Base-by-base conservation (phyloP, 92 coral and sea anemone species). In the Isaurus tuberculatus region DNA sequence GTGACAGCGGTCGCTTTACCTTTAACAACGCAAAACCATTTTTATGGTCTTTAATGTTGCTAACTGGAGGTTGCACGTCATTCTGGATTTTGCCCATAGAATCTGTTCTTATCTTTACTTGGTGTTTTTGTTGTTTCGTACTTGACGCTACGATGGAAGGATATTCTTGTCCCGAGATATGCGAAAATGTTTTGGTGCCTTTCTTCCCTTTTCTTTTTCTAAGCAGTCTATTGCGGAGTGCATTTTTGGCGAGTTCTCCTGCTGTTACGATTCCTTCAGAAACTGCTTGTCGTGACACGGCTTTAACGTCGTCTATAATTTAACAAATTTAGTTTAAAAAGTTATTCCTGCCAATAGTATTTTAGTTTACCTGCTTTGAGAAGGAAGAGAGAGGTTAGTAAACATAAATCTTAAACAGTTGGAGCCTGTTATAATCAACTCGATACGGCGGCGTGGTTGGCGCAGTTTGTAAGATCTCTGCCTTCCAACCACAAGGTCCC, bases 191-290 rank as follows among this genome's bases (percentile, higher is more conserved):
- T 40, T 77, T 58, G 68, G 26, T 58, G 11, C 30, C 23, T 20
- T 23, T 77, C 6, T 34, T 58, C 1, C 5, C 51, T 17, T 20
- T 33, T 22, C 58, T 22, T 26, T 33, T 77, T 23, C 22, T 77
- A 13, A 77, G 68, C 2, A 70, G 91, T 40, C 70, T 85, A 63
- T 85, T 88, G 46, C 83, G 73, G 33, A 78, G 82, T 1, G 73
- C 84, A n/a, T 64, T 80, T 10, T 46, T 84, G 14, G 91, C 79
- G 32, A 91, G 72, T 36, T 89, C 93, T 20, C 92, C 88, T 6
- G 87, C 83, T 46, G 89, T 86, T 2, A 86, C 73, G 30, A 93
- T 81, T 40, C 87, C 89, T 85, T 84, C 91, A 32, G 86, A 80
- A 15, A 93, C 86, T 42, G 97, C 92, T 68, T 91, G 97, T 3